Conservation (phyloP, 2,113 vertebrate species). For the Poeciliopsis occidentalis region DNA sequence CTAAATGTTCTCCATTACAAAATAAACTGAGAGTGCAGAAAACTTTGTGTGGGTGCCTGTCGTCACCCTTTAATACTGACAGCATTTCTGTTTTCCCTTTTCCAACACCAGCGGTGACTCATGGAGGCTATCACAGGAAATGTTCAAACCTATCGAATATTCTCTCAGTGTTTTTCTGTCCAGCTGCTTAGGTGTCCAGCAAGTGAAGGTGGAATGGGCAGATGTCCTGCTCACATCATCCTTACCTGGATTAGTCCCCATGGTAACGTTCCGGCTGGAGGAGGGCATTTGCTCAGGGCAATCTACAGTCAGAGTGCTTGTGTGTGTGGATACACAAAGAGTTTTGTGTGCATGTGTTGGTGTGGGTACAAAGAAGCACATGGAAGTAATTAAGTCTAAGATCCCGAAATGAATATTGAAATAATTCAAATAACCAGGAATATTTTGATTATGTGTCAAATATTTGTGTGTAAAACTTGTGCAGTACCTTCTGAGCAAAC, state of each 20-base stretch:
- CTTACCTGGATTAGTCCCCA: slow-evolving; percentile 81
- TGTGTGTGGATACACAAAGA: slow-evolving; percentile 23
- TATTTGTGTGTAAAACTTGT: background rate
- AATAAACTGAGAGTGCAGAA: background rate
- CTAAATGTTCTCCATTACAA: background rate
- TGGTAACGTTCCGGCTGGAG: slow-evolving; percentile 76
- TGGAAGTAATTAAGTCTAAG: slow-evolving; percentile 63
- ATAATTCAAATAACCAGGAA: background rate
- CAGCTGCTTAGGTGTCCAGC: slow-evolving; percentile 41
- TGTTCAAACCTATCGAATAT: background rate
- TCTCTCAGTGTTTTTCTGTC: slow-evolving; percentile 13
- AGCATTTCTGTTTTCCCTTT: background rate
- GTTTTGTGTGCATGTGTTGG: slow-evolving; percentile 12
- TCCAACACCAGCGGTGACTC: background rate
- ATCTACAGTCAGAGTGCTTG: slow-evolving; percentile 30
- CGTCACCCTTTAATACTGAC: slow-evolving; percentile 14
- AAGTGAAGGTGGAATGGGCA: slow-evolving; percentile 65
- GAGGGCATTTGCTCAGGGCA: slow-evolving; percentile 71
- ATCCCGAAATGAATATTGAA: slow-evolving; percentile 16
- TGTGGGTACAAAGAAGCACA: slow-evolving; percentile 42
- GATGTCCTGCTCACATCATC: slow-evolving; percentile 80
- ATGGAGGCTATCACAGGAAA: background rate
- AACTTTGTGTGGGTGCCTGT: background rate
- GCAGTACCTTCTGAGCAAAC: background rate
- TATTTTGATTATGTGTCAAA: background rate